Percentiles rank a stretch among this genome's conserved stretches.
These are phyloP conservation scores for human DNA, from an alignment of 2,113 vertebrate genomes.

Conservation along the genomic window GRCh38 chr9:28358501-28359000, in stretches of 20 bases:
- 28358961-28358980: conserved; percentile 60
- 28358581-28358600: fast-evolving
- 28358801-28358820: not conserved
- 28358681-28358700: not conserved
- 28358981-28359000: conserved; percentile 63
- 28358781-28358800: not conserved
- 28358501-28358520: not conserved
- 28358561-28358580: not conserved
- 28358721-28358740: not conserved
- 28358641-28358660: not conserved
- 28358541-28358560: not conserved
- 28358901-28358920: conserved; percentile 48
- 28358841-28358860: conserved; percentile 37
- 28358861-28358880: conserved; percentile 34
- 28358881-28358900: conserved; percentile 2
- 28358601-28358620: not conserved
- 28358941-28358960: conserved; percentile 71
- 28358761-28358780: not conserved
- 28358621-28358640: not conserved
- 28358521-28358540: not conserved
- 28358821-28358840: not conserved
- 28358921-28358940: conserved; percentile 23
- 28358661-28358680: not conserved
- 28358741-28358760: not conserved
- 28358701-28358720: fast-evolving